Evolutionary conservation across 2,113 vertebrate species (phyloP).

Genomic region (Eira barbara): DNA sequence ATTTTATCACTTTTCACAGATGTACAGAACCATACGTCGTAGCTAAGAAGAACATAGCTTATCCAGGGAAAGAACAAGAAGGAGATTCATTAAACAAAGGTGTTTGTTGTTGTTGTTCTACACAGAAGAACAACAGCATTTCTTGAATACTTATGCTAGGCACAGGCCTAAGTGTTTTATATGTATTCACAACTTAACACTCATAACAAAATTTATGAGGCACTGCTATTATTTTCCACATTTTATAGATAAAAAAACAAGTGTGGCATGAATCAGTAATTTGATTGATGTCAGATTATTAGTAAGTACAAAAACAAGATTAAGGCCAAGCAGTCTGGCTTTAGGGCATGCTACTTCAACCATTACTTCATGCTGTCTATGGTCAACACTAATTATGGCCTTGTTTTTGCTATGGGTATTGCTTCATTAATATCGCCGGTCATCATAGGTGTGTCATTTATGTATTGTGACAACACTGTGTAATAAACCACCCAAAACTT

Average conservation of each 20-base stretch:
- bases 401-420: neutral
- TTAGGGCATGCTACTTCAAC: neutral
- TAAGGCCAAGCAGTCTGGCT: neutral
- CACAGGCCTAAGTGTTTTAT: neutral
- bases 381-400: neutral
- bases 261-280: neutral
- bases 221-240: neutral
- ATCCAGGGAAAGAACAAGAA: neutral
- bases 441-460: neutral
- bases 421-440: neutral
- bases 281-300: neutral
- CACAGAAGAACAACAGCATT: neutral
- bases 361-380: neutral
- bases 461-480: neutral
- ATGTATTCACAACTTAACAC: neutral
- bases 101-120: neutral
- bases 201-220: neutral
- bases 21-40: neutral
- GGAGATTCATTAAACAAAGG: neutral
- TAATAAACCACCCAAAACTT: neutral
- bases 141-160: neutral
- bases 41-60: neutral
- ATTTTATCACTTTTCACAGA: neutral
- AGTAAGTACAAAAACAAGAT: neutral
- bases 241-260: neutral